Evolutionary conservation across 2,113 vertebrate species (phyloP).

Genomic region (Colaptes auratus): DNA sequence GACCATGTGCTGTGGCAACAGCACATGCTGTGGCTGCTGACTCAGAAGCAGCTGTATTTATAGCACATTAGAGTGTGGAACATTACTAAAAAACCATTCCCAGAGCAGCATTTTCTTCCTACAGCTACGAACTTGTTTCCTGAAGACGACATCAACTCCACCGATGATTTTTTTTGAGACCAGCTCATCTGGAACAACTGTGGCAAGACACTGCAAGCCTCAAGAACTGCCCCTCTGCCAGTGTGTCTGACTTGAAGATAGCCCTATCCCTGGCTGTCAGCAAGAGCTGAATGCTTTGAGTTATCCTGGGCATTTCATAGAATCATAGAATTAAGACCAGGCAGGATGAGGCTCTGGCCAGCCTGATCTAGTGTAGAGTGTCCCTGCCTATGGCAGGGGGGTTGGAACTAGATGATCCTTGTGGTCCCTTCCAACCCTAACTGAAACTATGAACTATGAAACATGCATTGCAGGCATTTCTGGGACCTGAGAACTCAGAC

Average conservation of each 20-base stretch:
- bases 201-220: not conserved
- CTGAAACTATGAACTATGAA: too few relatives aligned
- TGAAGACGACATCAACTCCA: not conserved
- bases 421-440: too few relatives aligned
- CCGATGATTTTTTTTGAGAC: not conserved
- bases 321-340: too few relatives aligned
- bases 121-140: not conserved
- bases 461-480: not conserved
- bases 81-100: not conserved
- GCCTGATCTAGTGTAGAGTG: too few relatives aligned
- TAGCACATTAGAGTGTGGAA: not conserved
- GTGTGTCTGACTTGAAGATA: not conserved
- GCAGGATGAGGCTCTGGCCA: too few relatives aligned
- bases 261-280: not conserved
- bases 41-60: constrained; percentile 43
- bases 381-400: too few relatives aligned
- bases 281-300: not conserved
- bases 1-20: constrained; percentile 27
- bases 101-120: constrained; percentile 4
- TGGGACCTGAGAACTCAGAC: not conserved
- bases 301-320: not conserved
- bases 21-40: constrained; percentile 18
- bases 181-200: not conserved
- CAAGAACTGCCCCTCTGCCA: not conserved
- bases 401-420: too few relatives aligned